Evolutionary conservation across 2,797 vertebrate genomes (phyloP).

Genomic region (Gobio occitaniae): DNA sequence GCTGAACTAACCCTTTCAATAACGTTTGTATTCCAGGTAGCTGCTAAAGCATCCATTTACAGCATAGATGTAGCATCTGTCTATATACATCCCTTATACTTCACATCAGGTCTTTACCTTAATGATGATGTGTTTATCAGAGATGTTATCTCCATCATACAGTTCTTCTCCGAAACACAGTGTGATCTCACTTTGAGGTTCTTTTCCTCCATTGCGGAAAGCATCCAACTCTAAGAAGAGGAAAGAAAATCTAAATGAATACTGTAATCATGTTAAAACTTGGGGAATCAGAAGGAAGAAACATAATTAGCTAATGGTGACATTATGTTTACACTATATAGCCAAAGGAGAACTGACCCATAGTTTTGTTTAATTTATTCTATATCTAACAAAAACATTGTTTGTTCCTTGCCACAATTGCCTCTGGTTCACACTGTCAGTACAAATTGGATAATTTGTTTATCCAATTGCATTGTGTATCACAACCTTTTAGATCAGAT

Average conservation of each 20-base stretch:
- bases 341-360: neutral
- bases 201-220: slow-evolving; percentile 70
- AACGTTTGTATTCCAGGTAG: neutral
- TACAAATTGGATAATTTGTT: neutral
- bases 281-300: neutral
- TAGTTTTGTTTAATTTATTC: neutral
- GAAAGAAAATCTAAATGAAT: neutral
- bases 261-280: too few species aligned
- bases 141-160: slow-evolving; percentile 60
- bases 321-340: neutral
- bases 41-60: neutral
- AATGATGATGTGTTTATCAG: slow-evolving; percentile 80
- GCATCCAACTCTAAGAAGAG: slow-evolving; percentile 72
- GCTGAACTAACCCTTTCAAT: neutral
- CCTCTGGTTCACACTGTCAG: neutral
- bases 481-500: neutral
- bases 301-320: neutral
- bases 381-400: neutral
- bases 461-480: neutral
- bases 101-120: slow-evolving; percentile 60
- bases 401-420: neutral
- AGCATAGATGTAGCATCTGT: neutral
- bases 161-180: slow-evolving; percentile 86
- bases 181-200: slow-evolving; percentile 78
- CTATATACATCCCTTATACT: neutral